These are phyloP conservation scores for Nemopilema nomurai DNA, from an alignment of 30 jellyfish, hydroid and myxozoan genomes.

Conservation along the genomic window DNA sequence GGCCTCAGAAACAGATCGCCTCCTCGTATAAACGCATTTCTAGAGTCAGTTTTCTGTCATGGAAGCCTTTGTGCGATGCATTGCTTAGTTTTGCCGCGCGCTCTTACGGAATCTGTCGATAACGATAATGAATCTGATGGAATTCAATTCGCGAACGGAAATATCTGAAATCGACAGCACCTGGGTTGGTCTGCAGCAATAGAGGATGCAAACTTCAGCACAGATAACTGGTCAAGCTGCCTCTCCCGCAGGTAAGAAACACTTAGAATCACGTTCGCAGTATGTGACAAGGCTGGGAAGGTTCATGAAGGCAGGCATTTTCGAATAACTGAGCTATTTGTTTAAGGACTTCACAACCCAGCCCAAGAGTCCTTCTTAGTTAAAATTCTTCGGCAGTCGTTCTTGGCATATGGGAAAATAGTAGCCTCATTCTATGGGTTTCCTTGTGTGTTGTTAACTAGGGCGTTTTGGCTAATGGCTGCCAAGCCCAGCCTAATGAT, in stretches of 20 bases:
- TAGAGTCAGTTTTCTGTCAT: neutral
- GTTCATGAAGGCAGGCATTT: neutral
- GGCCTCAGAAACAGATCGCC: neutral
- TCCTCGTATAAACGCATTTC: neutral
- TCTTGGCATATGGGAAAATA: no score
- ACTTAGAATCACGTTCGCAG: neutral
- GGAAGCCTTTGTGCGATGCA: neutral
- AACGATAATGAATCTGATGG: constrained; percentile 42
- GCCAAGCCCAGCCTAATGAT: neutral
- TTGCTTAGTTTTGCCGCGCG: neutral
- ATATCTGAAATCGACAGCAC: neutral
- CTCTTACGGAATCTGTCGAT: neutral
- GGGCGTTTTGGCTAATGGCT: neutral
- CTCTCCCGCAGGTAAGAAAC: constrained; percentile 48
- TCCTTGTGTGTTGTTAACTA: no score
- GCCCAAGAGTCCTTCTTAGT: no score
- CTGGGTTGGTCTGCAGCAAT: constrained; percentile 28
- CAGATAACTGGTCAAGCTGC: constrained; percentile 57
- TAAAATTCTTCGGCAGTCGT: no score
- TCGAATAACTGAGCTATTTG: no score
- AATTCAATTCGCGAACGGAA: constrained; percentile 22
- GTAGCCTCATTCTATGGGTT: no score
- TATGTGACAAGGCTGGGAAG: neutral
- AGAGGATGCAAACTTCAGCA: constrained; percentile 51
- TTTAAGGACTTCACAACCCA: no score